phyloP scores from a whole-genome alignment of 2,113 vertebrate species.

The Tupaia chinensis region DNA sequence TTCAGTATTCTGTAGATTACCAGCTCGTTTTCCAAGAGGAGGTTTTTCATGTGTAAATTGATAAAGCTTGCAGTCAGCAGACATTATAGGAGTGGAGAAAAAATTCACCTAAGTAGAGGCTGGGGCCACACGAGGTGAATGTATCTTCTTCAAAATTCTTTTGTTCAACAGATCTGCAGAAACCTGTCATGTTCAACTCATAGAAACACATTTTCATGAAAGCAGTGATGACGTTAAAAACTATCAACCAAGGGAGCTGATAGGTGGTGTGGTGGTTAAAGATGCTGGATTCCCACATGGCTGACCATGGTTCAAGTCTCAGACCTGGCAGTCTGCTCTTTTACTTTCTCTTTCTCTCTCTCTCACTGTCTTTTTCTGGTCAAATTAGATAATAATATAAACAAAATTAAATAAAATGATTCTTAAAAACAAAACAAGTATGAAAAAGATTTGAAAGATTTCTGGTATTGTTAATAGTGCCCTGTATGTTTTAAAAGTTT shows the following conservation, averaged over 20 bases:
- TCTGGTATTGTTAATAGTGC: neutral
- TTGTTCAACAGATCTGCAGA: neutral
- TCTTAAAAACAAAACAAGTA: neutral
- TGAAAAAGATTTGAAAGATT: neutral
- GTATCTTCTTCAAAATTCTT: neutral
- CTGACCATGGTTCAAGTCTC: too few species aligned
- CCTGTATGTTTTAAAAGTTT: too few species aligned
- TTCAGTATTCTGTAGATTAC: conserved; percentile 6
- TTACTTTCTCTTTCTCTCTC: too few species aligned
- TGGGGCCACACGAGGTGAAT: neutral
- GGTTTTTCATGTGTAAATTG: neutral
- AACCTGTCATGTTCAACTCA: neutral
- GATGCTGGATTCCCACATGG: too few species aligned
- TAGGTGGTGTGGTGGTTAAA: too few species aligned
- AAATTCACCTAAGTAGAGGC: neutral
- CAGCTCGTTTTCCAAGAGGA: conserved; percentile 6
- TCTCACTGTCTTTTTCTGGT: too few species aligned
- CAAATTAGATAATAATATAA: too few species aligned
- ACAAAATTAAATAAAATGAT: too few species aligned
- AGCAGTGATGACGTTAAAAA: neutral
- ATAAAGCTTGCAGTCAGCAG: neutral
- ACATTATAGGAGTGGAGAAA: neutral
- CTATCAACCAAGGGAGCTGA: too few species aligned
- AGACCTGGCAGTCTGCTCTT: too few species aligned
- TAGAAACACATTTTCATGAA: neutral